Percentiles rank a stretch among this genome's conserved stretches.
These are phyloP conservation scores for Linnaemya tessellans DNA, from an alignment of 2,888 invertebrate genomes.

Conservation along the genomic window DNA sequence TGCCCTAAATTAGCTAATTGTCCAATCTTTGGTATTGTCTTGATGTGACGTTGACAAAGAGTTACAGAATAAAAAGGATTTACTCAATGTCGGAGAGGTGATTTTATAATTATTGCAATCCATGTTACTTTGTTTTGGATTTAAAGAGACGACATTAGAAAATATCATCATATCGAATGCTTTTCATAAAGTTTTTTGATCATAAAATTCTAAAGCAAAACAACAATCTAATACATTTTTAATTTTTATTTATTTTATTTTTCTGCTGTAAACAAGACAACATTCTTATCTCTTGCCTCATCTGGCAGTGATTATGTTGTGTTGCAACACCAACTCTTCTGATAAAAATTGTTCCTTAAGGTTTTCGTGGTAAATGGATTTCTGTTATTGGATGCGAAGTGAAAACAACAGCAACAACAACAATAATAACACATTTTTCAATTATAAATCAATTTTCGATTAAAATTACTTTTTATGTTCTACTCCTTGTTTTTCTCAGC, in stretches of 20 bases:
- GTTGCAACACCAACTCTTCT: constrained; percentile 10
- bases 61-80: too few species aligned
- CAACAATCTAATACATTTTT: not conserved
- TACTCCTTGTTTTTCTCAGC: constrained; percentile 46
- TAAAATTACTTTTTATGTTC: constrained; percentile 81
- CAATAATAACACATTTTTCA: constrained; percentile 78
- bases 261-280: not conserved
- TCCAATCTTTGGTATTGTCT: too few species aligned
- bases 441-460: constrained; percentile 84
- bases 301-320: not conserved
- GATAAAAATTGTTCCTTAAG: constrained; percentile 50
- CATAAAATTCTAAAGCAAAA: not conserved
- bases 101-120: too few species aligned
- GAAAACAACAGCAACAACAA: constrained; percentile 27
- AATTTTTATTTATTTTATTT: not conserved
- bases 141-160: not conserved
- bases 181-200: constrained; percentile 24
- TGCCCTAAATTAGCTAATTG: too few species aligned
- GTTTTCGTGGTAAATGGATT: constrained; percentile 67
- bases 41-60: too few species aligned
- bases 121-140: too few species aligned
- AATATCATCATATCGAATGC: not conserved
- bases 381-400: constrained; percentile 39
- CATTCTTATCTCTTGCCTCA: constrained; percentile 1
- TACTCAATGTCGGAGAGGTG: too few species aligned